Evolutionary conservation across 1,140 invertebrate genomes (phyloP).

Genomic region (Pseudomyrmex pallidus): DNA sequence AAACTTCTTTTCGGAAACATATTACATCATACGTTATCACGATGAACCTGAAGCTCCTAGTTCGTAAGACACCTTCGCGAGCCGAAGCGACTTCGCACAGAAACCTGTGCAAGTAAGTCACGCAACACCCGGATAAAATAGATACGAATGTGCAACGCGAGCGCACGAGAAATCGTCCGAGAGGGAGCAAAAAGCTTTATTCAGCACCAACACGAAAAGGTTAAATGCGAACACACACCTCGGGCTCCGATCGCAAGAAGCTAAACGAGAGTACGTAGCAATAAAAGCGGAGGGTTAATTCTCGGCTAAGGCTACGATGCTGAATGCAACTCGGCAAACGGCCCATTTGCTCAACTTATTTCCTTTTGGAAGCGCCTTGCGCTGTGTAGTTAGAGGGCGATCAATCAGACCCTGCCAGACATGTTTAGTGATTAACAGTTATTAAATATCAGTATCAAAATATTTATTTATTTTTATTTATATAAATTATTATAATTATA

Average conservation of each 20-base stretch:
- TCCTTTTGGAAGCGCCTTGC: slow-evolving; percentile 33
- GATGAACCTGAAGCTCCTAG: not conserved
- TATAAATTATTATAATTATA: not conserved
- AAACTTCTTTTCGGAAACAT: not conserved
- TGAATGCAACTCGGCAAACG: slow-evolving; percentile 44
- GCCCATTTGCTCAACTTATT: slow-evolving; percentile 55
- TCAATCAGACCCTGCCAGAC: slow-evolving; percentile 22
- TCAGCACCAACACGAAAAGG: slow-evolving; percentile 48
- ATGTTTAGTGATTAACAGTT: slow-evolving; percentile 25
- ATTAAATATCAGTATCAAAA: slow-evolving; percentile 11
- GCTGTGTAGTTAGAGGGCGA: slow-evolving; percentile 22
- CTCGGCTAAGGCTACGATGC: slow-evolving; percentile 44
- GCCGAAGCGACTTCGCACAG: not conserved
- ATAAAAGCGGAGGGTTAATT: slow-evolving; percentile 56
- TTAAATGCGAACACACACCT: slow-evolving; percentile 57
- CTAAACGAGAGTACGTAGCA: slow-evolving; percentile 55
- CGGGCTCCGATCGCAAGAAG: slow-evolving; percentile 59
- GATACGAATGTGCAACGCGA: slow-evolving; percentile 44
- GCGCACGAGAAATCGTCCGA: slow-evolving; percentile 51
- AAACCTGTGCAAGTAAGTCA: slow-evolving; percentile 42
- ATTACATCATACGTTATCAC: not conserved
- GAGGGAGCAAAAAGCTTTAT: slow-evolving; percentile 47
- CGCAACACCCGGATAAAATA: slow-evolving; percentile 45
- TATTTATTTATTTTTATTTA: not conserved
- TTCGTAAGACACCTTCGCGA: not conserved